A percentile compares a stretch with the other conserved stretches of the same genome.
These are phyloP conservation scores for Leucoraja ocellata DNA, from an alignment of 2,797 vertebrate species.

Conservation along the genomic window DNA sequence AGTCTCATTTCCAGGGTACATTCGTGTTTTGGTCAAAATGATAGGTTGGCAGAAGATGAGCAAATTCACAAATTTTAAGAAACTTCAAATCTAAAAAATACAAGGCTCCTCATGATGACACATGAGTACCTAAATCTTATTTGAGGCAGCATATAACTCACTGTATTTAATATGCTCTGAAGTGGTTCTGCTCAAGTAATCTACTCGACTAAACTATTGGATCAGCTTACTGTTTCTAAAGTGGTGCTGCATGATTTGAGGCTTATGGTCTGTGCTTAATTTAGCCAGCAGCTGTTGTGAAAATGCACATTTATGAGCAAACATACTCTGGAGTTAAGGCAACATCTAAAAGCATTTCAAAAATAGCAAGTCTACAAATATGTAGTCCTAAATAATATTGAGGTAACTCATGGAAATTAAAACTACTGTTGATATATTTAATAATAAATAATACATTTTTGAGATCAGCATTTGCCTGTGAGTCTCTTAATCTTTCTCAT, in stretches of 20 bases:
- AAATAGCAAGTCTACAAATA: not conserved
- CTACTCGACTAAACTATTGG: constrained; percentile 9
- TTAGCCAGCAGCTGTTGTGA: constrained; percentile 44
- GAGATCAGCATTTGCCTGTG: not conserved
- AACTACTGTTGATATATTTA: not conserved
- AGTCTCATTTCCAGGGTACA: not conserved
- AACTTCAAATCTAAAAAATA: not conserved
- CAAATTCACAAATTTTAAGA: no score
- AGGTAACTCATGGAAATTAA: not conserved
- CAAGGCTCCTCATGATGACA: not conserved
- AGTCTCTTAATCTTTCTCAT: no score
- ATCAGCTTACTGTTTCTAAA: constrained; percentile 40
- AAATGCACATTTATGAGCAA: constrained; percentile 40
- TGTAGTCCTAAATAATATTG: not conserved
- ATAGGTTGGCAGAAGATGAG: not conserved
- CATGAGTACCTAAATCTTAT: not conserved
- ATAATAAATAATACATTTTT: not conserved
- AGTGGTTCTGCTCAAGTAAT: not conserved
- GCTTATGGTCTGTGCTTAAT: constrained; percentile 31
- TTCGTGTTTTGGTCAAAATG: not conserved
- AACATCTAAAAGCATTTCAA: not conserved
- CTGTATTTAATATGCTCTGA: not conserved
- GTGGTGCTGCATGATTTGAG: constrained; percentile 39
- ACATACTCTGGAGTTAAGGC: constrained; percentile 44
- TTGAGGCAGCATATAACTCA: not conserved